phyloP scores from a whole-genome alignment of 2,113 vertebrate species.

The Nesogale talazaci region DNA sequence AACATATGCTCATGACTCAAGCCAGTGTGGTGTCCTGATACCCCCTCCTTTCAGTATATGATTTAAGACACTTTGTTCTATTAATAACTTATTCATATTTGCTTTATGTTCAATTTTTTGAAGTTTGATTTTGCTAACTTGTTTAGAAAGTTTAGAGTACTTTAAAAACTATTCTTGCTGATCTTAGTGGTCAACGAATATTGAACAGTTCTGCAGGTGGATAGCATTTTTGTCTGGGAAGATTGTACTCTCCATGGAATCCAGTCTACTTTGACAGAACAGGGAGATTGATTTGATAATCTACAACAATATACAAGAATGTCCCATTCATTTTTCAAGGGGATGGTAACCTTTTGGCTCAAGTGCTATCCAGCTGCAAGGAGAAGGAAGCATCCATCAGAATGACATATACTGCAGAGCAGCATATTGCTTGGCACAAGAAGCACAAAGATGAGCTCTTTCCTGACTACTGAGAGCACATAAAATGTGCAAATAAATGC shows the following conservation, averaged over 20 bases:
- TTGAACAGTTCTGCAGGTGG: background rate
- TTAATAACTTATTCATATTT: background rate
- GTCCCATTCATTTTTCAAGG: constrained; percentile 8
- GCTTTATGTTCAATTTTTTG: background rate
- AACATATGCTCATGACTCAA: background rate
- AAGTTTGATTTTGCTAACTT: background rate
- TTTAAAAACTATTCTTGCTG: background rate
- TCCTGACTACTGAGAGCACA: background rate
- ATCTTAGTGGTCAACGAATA: too few species aligned
- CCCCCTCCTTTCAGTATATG: background rate
- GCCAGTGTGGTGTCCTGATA: fast-evolving
- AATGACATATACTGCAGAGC: background rate
- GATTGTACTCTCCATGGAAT: background rate
- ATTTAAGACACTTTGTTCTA: fast-evolving
- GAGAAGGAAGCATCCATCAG: background rate
- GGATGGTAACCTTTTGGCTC: background rate
- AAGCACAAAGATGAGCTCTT: background rate
- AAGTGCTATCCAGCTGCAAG: background rate
- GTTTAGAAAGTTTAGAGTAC: background rate
- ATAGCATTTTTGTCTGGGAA: background rate
- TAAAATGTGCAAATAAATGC: constrained; percentile 52
- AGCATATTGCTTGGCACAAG: background rate
- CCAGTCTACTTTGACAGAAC: background rate
- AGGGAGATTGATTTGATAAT: background rate
- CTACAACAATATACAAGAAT: background rate